Evolutionary conservation across 1,140 invertebrate genomes (phyloP).

Genomic region (Drosophila oshimai): DNA sequence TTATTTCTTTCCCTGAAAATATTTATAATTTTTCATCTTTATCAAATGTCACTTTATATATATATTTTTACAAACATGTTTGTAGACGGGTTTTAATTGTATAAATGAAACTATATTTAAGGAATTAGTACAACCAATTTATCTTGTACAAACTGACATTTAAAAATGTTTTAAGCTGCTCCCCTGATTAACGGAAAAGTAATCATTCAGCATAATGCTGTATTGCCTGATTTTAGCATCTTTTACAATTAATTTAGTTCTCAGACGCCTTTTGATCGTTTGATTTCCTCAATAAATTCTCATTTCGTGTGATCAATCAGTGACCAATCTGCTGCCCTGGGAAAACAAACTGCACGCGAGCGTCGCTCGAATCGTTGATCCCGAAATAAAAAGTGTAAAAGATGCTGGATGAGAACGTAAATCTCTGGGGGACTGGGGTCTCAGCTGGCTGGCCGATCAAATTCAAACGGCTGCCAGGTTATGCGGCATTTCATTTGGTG

Average conservation of each 20-base stretch:
- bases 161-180: neutral
- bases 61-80: too few species aligned
- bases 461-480: constrained; percentile 15
- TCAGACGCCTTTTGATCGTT: constrained; percentile 23
- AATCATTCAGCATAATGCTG: constrained; percentile 3
- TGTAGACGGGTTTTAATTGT: neutral
- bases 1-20: too few species aligned
- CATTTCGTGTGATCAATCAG: constrained; percentile 40
- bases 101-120: neutral
- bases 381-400: constrained; percentile 4
- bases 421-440: constrained; percentile 34
- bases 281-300: constrained; percentile 39
- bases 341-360: constrained; percentile 8
- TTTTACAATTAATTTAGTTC: constrained; percentile 3
- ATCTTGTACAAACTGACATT: neutral
- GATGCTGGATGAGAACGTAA: constrained; percentile 29
- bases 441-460: constrained; percentile 29
- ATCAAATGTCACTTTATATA: too few species aligned
- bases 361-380: neutral
- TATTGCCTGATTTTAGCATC: constrained; percentile 34
- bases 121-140: neutral
- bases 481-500: constrained; percentile 18
- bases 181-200: neutral
- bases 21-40: too few species aligned
- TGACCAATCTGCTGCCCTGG: constrained; percentile 18